A percentile compares a stretch with the other conserved stretches of the same genome.
Conservation (phyloP, 2,797 vertebrate species). For the Ciconia nigra region DNA sequence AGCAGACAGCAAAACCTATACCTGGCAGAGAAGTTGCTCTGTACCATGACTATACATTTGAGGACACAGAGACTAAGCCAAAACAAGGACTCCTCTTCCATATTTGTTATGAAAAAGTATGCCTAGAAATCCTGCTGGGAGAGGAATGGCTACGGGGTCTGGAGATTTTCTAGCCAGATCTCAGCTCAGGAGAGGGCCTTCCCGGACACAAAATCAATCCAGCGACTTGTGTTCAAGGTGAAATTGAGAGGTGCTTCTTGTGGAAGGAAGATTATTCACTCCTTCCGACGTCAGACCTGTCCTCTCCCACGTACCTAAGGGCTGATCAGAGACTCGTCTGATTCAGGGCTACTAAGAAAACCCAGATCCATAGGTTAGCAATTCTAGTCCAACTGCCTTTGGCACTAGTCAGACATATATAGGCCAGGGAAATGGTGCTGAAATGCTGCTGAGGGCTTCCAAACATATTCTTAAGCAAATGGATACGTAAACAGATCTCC, state of each 20-base stretch:
- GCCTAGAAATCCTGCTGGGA: not conserved
- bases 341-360: not conserved
- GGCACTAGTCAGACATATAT: not conserved
- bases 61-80: not conserved
- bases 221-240: not conserved
- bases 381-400: not conserved
- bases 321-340: not conserved
- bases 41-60: not conserved
- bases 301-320: not conserved
- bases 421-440: not conserved
- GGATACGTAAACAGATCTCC: not conserved
- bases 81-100: not conserved
- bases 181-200: not conserved
- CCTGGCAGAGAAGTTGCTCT: not conserved
- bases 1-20: not conserved
- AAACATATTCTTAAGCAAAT: constrained; percentile 14
- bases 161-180: not conserved
- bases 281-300: not conserved
- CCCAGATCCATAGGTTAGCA: not conserved
- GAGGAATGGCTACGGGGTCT: not conserved
- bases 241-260: not conserved
- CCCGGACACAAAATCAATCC: not conserved
- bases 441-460: not conserved
- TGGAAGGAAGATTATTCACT: not conserved
- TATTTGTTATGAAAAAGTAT: not conserved